Evolutionary conservation across 1,140 invertebrate genomes (phyloP), one percentile per base, ranked within the genome.

Genomic region (Bemisia tabaci): DNA sequence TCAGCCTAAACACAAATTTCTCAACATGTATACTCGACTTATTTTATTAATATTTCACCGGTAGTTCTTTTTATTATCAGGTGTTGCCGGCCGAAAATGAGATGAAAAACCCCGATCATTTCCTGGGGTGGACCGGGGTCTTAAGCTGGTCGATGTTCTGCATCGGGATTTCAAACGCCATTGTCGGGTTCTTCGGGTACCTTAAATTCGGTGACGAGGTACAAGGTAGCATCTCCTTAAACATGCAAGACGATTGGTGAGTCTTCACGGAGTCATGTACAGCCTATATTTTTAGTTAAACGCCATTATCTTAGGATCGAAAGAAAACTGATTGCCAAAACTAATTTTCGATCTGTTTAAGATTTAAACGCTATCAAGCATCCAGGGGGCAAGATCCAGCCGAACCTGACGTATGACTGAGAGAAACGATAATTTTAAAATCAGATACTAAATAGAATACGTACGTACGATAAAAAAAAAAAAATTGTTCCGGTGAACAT

Each of bases 151-250:
- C 90, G 33, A 94, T 95, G 92, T 83, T 85, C 0, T 85, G 87
- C 1, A 90, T 95, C 0, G 87, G 88, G 5, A 71, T 88, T 17
- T 82, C 94, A 11, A 95, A 95, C 73, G 88, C 91, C 71, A 79
- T 88, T 17, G 79, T 95, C 24, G 94, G 92, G 26, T 94, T 95
- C 77, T 84, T 92, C 66, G 93, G 93, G 25, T 95, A 93, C 75
- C 74, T 91, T 22, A 85, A 83, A 60, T 95, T 88, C 74, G 90
- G 90, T 23, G 82, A 85, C 26, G 63, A 60, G 0, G 85, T 87
- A 0, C n/a, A 77, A 59, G 87, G 83, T 26, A 87, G 85, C 59
- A 87, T 94, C 64, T 92, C 90, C 0, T 78, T 91, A 17, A 91
- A 90, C 79, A 77, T 94, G 23, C 82, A 83, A 0, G 12, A 84